Evolutionary conservation across 2,888 invertebrate genomes (phyloP).

Genomic region (Oeneis ivallda): DNA sequence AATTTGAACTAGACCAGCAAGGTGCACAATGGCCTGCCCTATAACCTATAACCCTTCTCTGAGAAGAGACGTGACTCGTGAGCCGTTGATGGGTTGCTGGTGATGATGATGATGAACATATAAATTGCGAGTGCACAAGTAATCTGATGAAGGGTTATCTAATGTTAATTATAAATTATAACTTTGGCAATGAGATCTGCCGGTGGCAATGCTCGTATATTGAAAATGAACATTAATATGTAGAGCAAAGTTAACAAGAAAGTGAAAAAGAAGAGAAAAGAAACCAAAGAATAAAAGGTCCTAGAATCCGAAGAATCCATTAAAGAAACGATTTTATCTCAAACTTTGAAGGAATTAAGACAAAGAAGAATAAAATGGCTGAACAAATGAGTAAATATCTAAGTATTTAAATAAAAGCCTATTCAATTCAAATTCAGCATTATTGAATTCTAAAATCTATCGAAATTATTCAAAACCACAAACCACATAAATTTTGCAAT

Average conservation of each 20-base stretch:
- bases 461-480: conserved; percentile 1
- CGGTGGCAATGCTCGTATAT: too few relatives aligned
- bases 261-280: not conserved
- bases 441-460: conserved; percentile 5
- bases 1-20: too few relatives aligned
- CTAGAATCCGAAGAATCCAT: not conserved
- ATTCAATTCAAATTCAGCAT: conserved; percentile 10
- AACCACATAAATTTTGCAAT: conserved; percentile 7
- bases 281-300: not conserved
- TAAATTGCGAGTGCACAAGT: conserved; percentile 2
- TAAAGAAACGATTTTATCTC: not conserved
- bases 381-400: not conserved
- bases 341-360: not conserved
- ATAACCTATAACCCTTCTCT: too few relatives aligned
- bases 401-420: not conserved
- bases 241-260: too few relatives aligned
- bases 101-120: too few relatives aligned
- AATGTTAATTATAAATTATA: not conserved
- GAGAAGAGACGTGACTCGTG: too few relatives aligned
- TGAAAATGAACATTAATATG: too few relatives aligned
- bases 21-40: too few relatives aligned
- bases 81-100: too few relatives aligned
- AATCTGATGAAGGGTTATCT: conserved; percentile 3
- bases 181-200: too few relatives aligned
- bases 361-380: not conserved